These are phyloP conservation scores for Gobionotothen gibberifrons DNA, from an alignment of 2,797 vertebrate genomes.

Conservation along the genomic window DNA sequence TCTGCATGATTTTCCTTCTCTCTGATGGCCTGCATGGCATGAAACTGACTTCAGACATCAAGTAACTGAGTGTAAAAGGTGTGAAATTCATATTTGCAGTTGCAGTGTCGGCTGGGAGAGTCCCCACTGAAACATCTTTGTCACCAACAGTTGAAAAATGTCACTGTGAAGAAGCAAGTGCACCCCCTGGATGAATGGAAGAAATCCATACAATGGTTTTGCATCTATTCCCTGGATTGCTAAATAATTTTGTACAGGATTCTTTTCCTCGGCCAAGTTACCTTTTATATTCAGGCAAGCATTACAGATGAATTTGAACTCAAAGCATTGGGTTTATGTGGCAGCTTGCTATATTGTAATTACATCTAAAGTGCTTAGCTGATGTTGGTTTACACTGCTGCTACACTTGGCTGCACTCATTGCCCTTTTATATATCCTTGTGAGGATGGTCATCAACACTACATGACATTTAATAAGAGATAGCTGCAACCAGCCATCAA, in stretches of 20 bases:
- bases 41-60: conserved; percentile 39
- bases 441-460: conserved; percentile 6
- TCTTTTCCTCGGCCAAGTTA: not conserved
- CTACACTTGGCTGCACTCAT: conserved; percentile 14
- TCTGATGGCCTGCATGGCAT: conserved; percentile 45
- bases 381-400: conserved; percentile 14
- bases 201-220: conserved; percentile 1
- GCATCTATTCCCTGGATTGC: conserved; percentile 3
- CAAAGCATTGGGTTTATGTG: not conserved
- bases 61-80: conserved; percentile 11
- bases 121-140: conserved; percentile 15
- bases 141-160: not conserved
- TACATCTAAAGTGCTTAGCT: conserved; percentile 6
- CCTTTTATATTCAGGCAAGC: not conserved
- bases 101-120: conserved; percentile 11
- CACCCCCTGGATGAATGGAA: conserved; percentile 1
- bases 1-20: conserved; percentile 39
- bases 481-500: not conserved
- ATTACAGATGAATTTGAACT: conserved; percentile 9
- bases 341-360: conserved; percentile 15
- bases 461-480: not conserved
- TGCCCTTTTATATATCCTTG: conserved; percentile 1
- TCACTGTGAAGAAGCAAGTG: not conserved
- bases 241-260: not conserved
- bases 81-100: conserved; percentile 44